Evolutionary conservation across 2,888 invertebrate genomes (phyloP), one percentile per base, ranked within the genome.

Genomic region (Dioctria rufipes): DNA sequence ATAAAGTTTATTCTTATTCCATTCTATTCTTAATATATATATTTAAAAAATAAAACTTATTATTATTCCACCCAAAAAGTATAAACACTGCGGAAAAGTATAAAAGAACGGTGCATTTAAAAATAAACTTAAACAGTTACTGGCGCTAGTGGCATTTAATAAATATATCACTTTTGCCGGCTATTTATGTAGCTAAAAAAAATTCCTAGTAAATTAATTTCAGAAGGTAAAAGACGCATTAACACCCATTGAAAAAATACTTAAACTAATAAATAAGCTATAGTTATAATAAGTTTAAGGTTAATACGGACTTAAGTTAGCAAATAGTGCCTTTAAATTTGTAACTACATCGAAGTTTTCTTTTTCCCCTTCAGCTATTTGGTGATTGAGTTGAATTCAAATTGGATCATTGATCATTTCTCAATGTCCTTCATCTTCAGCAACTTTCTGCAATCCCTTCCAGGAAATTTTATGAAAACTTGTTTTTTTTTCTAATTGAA

Each of bases 221-320:
- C 77, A 65, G 49, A 71, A 54, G 9, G 25, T 51, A 82, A 82
- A 78, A 82, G 81, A 82, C 81, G 81, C 80, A 80, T 78, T 82
- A 80, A 82, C 81, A 82, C 80, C 81, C 81, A 80, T 78, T 63
- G 6, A 49, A 6, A 61, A 58, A 49, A 11, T 71, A 71, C 71
- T 71, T 71, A 60, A 60, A 60, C 46, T 67, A 67, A 42, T n/a
- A 3, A 54, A 54, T 71, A 71, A 40, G 71, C 51, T 37, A 71
- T 67, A 67, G 43, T 25, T 65, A 65, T 40, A 11, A 65, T 40
- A 11, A 37, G 25, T 25, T 25, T 25, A 25, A 25, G 25, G 25
- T 25, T 25, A 25, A 25, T 1, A 25, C 2, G 1, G 25, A 25
- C 25, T 5, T 65, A 65, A 65, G 65, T 65, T 3, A 65, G 42